Base-by-base conservation (phyloP, 2,888 invertebrate genomes). In the Oegoconia quadripuncta region DNA sequence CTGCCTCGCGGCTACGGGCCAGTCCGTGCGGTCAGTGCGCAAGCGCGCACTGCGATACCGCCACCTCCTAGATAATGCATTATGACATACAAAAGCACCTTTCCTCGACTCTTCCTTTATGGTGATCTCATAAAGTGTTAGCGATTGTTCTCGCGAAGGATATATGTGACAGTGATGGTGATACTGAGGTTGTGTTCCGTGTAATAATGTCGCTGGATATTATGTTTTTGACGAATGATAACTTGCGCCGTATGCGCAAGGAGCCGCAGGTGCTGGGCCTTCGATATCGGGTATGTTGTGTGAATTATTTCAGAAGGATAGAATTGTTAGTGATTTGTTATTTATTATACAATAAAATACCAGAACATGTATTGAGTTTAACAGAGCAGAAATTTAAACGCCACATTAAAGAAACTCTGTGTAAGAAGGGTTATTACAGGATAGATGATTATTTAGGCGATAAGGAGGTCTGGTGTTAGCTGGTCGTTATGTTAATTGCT, bases 221-320 rank as follows among this genome's bases (percentile, higher is more conserved):
- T 48, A 88, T 88, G 88, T 88, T 88, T 80, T 79, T 88, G 63
- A 83, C 88, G 28, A 84, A 88, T 54, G 88, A 88, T 56, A 88
- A 88, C 54, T 64, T 88, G 71, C 77, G 83, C 39, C 79, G 82
- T 9, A 72, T 81, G 74, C 82, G 88, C 52, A 88, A 82, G 61
- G 82, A 86, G 56, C 88, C 84, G 40, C 74, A 59, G 34, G 75
- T 88, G 16, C 49, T 88, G 41, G 88, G 88, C 39, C 76, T 88
- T 27, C 77, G 88, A 42, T 88, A 88, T 56, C 74, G 88, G 83
- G 88, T 88, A 74, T 52, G 79, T 59, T 30, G 1, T 23, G 23
- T 23, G 23, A 23, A 9, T 23, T 23, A 23, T 23, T 11, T 23
- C 9, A n/a, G n/a, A n/a, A n/a, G n/a, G n/a, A n/a, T n/a, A n/a